Evolutionary conservation across 2,797 vertebrate species (phyloP).

Genomic region (Rhyacichthys aspro): DNA sequence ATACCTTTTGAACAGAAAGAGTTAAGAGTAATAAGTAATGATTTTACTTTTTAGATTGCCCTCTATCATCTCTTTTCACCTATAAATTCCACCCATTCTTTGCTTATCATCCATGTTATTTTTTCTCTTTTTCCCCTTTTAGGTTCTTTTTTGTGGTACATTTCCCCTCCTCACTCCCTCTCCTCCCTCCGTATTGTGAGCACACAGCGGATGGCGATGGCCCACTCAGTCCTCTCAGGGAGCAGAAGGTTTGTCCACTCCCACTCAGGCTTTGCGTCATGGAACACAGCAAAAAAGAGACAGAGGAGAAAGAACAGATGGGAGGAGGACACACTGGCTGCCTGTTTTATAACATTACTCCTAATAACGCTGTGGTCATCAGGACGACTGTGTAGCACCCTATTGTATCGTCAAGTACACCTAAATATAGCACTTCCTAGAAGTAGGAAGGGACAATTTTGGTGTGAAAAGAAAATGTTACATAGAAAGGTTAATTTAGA

Average conservation of each 20-base stretch:
- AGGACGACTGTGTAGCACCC: constrained; percentile 54
- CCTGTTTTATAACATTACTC: constrained; percentile 77
- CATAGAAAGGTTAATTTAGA: constrained; percentile 8
- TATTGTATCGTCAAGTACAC: constrained; percentile 51
- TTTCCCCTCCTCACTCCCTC: constrained; percentile 1
- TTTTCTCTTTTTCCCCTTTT: constrained; percentile 6
- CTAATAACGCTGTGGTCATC: constrained; percentile 68
- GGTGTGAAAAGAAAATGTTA: constrained; percentile 24
- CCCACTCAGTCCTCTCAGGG: constrained; percentile 81
- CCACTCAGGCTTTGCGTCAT: constrained; percentile 84
- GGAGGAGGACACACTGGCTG: constrained; percentile 73
- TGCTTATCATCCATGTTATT: too few relatives aligned
- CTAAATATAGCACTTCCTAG: constrained; percentile 54
- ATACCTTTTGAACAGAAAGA: too few relatives aligned
- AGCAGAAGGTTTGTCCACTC: constrained; percentile 84
- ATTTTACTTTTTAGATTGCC: too few relatives aligned
- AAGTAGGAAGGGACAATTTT: constrained; percentile 49
- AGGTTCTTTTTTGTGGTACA: too few relatives aligned
- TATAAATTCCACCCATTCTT: too few relatives aligned
- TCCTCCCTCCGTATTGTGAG: constrained; percentile 40
- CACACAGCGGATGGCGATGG: constrained; percentile 73
- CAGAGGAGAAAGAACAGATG: constrained; percentile 73
- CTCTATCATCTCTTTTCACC: too few relatives aligned
- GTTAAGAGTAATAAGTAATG: too few relatives aligned
- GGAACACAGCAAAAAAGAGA: constrained; percentile 77